A percentile compares a stretch with the other conserved stretches of the same genome.
phyloP scores from a whole-genome alignment of 37 sponge, comb jelly and placozoan genomes.

The Corticium candelabrum region DNA sequence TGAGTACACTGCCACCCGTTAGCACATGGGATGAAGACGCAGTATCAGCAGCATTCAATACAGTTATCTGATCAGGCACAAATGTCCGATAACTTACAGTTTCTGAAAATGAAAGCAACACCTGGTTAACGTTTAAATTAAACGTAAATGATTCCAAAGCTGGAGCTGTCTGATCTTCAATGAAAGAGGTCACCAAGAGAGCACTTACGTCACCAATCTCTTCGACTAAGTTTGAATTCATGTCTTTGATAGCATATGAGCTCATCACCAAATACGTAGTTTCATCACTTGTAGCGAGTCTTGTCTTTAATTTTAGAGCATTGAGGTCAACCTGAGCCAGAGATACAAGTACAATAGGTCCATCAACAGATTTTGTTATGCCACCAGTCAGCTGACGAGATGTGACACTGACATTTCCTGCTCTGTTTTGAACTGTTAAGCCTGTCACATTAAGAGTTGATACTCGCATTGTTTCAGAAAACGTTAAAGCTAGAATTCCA shows the following conservation, averaged over 20 bases:
- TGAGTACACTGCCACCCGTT: conserved; percentile 19
- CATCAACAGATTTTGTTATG: conserved; percentile 20
- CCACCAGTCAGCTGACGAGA: conserved; percentile 5
- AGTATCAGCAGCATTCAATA: not conserved
- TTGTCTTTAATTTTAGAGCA: conserved; percentile 32
- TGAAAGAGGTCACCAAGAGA: conserved; percentile 6
- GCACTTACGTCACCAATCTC: conserved; percentile 22
- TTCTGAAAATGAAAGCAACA: conserved; percentile 62
- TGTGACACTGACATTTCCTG: not conserved
- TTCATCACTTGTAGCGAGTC: conserved; percentile 29
- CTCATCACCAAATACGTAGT: conserved; percentile 49
- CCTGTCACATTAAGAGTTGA: not conserved
- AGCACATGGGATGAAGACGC: conserved; percentile 16
- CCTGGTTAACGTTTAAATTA: conserved; percentile 43
- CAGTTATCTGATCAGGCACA: not conserved
- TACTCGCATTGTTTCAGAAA: conserved; percentile 15
- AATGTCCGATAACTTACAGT: conserved; percentile 28
- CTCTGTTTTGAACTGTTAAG: not conserved
- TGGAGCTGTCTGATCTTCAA: not conserved
- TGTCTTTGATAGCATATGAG: conserved; percentile 62
- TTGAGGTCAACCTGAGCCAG: conserved; percentile 53
- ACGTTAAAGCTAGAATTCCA: not conserved
- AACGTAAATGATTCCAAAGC: conserved; percentile 41
- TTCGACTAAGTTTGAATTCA: conserved; percentile 2
- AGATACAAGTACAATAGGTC: conserved; percentile 28